phyloP scores from a whole-genome alignment of 2,113 vertebrate genomes.

The Nettapus auritus region DNA sequence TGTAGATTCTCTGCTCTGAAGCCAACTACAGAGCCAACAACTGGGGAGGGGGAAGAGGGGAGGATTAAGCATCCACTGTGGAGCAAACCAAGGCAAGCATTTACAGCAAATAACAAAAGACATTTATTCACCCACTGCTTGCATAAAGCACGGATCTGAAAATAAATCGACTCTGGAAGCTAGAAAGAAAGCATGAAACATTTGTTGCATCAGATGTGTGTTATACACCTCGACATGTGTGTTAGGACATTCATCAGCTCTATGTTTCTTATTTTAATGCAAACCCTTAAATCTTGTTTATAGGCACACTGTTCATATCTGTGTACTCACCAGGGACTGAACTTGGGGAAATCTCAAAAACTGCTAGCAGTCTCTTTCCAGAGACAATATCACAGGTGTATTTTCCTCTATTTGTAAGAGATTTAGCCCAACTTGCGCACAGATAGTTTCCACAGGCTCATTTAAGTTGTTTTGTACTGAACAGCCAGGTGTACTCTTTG shows the following conservation, averaged over 20 bases:
- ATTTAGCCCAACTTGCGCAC: not conserved
- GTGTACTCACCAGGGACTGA: not conserved
- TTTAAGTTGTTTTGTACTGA: not conserved
- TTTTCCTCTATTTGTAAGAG: not conserved
- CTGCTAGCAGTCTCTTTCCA: not conserved
- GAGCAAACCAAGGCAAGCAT: not conserved
- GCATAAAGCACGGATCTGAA: not conserved
- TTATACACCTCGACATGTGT: rapidly evolving
- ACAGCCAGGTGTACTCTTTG: not conserved
- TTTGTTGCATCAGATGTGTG: not conserved
- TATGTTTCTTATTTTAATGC: not conserved
- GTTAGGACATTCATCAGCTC: not conserved
- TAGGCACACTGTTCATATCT: not conserved
- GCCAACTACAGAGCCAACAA: not conserved
- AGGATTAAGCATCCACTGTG: not conserved
- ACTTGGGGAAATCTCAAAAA: not conserved
- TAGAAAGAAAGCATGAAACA: not conserved
- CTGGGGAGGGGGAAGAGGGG: not conserved
- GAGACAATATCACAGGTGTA: not conserved
- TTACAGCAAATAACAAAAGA: not conserved
- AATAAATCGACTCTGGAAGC: not conserved
- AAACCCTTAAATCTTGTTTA: not conserved
- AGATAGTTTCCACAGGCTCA: not conserved
- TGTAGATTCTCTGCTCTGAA: not conserved
- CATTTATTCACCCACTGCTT: not conserved